phyloP scores from a whole-genome alignment of 2,888 invertebrate genomes.

The Augochlorella aurata region DNA sequence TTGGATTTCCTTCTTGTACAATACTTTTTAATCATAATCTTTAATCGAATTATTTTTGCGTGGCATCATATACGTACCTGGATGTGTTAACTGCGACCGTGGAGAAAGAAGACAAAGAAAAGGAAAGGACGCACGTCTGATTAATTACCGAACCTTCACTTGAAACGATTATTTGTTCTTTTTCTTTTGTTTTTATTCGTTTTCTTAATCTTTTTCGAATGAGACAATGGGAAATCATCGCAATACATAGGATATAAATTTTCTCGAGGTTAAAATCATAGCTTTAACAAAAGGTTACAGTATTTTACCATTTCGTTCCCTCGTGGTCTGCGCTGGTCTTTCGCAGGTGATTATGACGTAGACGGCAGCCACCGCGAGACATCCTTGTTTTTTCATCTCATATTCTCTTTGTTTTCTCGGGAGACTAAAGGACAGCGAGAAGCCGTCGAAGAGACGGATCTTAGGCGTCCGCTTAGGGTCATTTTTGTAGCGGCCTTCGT shows the following conservation, averaged over 20 bases:
- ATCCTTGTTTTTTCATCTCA: neutral
- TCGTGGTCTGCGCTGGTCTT: neutral
- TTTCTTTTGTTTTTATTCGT: neutral
- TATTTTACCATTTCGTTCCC: constrained; percentile 27
- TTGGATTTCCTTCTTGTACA: constrained; percentile 60
- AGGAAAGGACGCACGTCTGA: constrained; percentile 6
- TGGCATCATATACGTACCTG: constrained; percentile 69
- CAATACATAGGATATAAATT: constrained; percentile 18
- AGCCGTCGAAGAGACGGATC: constrained; percentile 15
- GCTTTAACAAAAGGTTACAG: constrained; percentile 41
- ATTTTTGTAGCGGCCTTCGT: constrained; percentile 42
- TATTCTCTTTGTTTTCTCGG: neutral
- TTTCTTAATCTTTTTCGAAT: neutral
- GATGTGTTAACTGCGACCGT: constrained; percentile 51
- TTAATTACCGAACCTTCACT: constrained; percentile 21
- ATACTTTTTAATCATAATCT: constrained; percentile 56
- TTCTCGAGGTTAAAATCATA: constrained; percentile 54
- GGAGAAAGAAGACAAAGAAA: constrained; percentile 7
- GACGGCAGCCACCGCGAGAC: neutral
- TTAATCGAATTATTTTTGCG: constrained; percentile 64
- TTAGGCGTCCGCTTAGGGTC: constrained; percentile 22
- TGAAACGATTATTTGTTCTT: constrained; percentile 1
- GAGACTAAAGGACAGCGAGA: neutral
- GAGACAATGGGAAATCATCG: constrained; percentile 17
- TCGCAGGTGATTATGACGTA: neutral